Evolutionary conservation across 2,113 vertebrate species (phyloP).

Genomic region (Rhynchomys soricoides): DNA sequence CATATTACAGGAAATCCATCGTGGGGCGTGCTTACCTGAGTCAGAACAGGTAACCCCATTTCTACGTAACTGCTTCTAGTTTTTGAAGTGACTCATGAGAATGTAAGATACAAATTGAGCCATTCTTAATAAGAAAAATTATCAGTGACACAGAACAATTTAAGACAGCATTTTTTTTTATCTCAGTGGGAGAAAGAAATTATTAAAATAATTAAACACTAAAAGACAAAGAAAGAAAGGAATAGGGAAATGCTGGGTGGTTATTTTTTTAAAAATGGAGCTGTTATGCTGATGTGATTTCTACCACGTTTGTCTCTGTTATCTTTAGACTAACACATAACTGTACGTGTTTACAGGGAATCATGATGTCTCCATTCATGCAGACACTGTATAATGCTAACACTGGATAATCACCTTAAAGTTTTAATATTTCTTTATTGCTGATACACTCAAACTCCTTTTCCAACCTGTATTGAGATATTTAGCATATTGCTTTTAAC

Average conservation of each 20-base stretch:
- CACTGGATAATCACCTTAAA: background rate
- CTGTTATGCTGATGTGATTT: background rate
- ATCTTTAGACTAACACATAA: background rate
- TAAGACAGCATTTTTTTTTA: background rate
- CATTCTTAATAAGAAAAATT: background rate
- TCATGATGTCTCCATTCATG: background rate
- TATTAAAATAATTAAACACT: background rate
- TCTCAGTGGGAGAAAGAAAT: slow-evolving; percentile 33
- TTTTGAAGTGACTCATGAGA: slow-evolving; percentile 30
- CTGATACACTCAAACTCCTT: background rate
- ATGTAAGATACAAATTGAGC: slow-evolving; percentile 14
- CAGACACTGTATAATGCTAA: background rate
- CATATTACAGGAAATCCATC: background rate
- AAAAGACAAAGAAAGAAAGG: background rate
- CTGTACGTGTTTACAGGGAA: background rate
- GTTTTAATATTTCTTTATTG: background rate
- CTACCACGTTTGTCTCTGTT: background rate
- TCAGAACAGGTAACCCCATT: background rate
- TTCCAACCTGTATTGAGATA: background rate
- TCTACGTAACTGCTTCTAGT: slow-evolving; percentile 57
- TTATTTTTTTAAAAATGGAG: background rate
- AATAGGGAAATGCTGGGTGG: too few species aligned
- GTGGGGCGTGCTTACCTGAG: background rate
- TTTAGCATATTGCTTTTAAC: background rate
- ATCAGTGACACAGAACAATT: slow-evolving; percentile 23